Percentiles rank a stretch among this genome's conserved stretches.
phyloP scores from a whole-genome alignment of 2,888 invertebrate genomes.

The Agonopterix alstromeriana region DNA sequence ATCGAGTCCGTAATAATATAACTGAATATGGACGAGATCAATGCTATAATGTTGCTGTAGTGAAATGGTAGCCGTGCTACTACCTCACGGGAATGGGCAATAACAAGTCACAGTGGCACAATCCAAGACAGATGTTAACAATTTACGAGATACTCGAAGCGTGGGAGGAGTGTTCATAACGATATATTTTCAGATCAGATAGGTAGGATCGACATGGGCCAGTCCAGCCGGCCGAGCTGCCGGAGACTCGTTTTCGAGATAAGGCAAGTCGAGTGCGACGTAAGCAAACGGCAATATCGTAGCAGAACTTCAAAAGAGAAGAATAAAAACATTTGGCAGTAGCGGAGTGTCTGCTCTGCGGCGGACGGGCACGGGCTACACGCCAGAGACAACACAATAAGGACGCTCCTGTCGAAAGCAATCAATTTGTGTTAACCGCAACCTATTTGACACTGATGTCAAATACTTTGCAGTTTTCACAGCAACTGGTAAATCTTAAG shows the following conservation, averaged over 20 bases:
- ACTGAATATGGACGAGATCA: neutral
- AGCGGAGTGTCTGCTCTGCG: constrained; percentile 34
- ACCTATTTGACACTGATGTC: constrained; percentile 27
- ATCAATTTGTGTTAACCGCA: constrained; percentile 49
- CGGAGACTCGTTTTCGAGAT: constrained; percentile 18
- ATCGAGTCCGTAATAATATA: too few species aligned
- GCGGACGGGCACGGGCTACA: constrained; percentile 56
- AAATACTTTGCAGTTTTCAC: constrained; percentile 4
- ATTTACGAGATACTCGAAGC: constrained; percentile 9
- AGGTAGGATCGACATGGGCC: constrained; percentile 8
- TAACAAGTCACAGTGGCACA: constrained; percentile 3
- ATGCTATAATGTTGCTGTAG: neutral
- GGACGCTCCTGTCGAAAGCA: constrained; percentile 58
- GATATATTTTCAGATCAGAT: constrained; percentile 15
- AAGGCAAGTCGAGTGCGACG: constrained; percentile 32
- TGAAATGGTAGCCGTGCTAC: neutral
- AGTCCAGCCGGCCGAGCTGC: constrained; percentile 12
- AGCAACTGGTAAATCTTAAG: too few species aligned
- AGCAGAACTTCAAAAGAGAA: constrained; percentile 32
- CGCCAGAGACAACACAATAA: constrained; percentile 69
- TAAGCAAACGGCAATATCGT: constrained; percentile 59
- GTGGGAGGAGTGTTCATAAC: constrained; percentile 13
- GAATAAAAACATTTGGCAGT: constrained; percentile 55
- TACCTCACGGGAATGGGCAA: neutral
- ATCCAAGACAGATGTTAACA: constrained; percentile 9